phyloP scores from a whole-genome alignment of 2,797 vertebrate genomes.

The Pseudotriccus pelzelni region DNA sequence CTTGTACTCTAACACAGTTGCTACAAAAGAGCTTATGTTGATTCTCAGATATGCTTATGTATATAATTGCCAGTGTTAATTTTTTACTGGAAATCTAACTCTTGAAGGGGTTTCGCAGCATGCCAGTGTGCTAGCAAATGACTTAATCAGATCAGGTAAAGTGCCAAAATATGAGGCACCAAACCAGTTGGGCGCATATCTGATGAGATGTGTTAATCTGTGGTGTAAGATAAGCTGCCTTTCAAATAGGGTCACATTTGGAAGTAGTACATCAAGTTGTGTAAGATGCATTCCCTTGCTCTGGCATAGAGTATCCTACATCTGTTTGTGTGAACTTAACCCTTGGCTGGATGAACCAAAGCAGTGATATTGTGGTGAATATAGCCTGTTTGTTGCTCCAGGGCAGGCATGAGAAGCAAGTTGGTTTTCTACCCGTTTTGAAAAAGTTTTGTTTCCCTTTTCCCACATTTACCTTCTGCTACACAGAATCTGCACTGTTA shows the following conservation, averaged over 20 bases:
- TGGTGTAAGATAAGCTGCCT: slow-evolving; percentile 58
- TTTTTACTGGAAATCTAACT: slow-evolving; percentile 22
- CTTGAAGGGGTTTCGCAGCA: slow-evolving; percentile 4
- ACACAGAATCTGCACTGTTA: background rate
- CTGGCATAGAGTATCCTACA: slow-evolving; percentile 11
- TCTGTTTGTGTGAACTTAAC: slow-evolving; percentile 8
- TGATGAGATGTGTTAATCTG: slow-evolving; percentile 67
- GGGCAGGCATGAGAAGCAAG: background rate
- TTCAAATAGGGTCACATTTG: slow-evolving; percentile 54
- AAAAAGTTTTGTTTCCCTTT: background rate
- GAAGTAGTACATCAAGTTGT: slow-evolving; percentile 43
- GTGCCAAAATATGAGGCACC: slow-evolving; percentile 53
- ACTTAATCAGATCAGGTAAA: slow-evolving; percentile 60
- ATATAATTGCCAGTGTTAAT: background rate
- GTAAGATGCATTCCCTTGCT: slow-evolving; percentile 46
- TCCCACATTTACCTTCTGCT: background rate
- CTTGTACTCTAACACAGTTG: slow-evolving; percentile 24
- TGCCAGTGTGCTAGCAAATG: background rate
- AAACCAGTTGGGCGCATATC: slow-evolving; percentile 38
- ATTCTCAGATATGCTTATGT: slow-evolving; percentile 38
- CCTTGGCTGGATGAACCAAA: background rate
- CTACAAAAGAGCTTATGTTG: slow-evolving; percentile 12
- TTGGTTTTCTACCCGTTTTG: background rate
- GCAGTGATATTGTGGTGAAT: background rate
- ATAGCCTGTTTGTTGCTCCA: background rate